A percentile compares a stretch with the other conserved stretches of the same genome.
Evolutionary conservation across 2,113 vertebrate species (phyloP).

Genomic region (Jaculus jaculus): DNA sequence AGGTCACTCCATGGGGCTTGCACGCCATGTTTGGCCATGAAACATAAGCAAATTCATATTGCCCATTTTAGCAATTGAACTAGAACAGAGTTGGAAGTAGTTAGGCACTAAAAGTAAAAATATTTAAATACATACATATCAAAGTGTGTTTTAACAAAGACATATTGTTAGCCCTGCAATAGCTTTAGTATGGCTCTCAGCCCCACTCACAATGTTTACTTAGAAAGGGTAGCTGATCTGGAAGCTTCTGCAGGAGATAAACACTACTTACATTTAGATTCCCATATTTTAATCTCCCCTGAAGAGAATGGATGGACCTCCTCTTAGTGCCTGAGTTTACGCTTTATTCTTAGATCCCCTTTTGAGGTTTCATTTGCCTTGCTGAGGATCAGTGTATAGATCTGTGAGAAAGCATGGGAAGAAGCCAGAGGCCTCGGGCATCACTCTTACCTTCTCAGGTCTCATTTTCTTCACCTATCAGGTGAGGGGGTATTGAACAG

Average conservation of each 20-base stretch:
- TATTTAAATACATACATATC: background rate
- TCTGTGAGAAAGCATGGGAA: background rate
- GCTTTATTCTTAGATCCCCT: conserved; percentile 41
- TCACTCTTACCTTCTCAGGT: background rate
- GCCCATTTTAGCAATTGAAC: conserved; percentile 21
- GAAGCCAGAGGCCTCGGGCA: background rate
- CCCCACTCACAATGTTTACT: background rate
- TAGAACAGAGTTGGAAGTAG: conserved; percentile 54
- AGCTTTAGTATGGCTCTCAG: conserved; percentile 35
- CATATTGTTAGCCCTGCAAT: conserved; percentile 59
- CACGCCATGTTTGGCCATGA: conserved; percentile 46
- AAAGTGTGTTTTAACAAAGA: conserved; percentile 46
- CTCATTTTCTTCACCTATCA: conserved; percentile 23
- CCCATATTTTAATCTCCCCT: conserved; percentile 74
- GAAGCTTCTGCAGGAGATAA: conserved; percentile 70
- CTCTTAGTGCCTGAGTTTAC: background rate
- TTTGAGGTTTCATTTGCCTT: conserved; percentile 41
- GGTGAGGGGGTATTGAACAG: background rate
- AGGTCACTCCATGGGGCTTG: background rate
- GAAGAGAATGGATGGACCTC: conserved; percentile 40
- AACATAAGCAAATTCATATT: conserved; percentile 51
- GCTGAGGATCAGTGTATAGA: background rate
- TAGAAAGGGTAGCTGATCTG: background rate
- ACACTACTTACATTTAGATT: conserved; percentile 65
- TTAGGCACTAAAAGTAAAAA: conserved; percentile 67